Evolutionary conservation across 2,113 vertebrate genomes (phyloP).

Genomic region (Nannospalax galili): DNA sequence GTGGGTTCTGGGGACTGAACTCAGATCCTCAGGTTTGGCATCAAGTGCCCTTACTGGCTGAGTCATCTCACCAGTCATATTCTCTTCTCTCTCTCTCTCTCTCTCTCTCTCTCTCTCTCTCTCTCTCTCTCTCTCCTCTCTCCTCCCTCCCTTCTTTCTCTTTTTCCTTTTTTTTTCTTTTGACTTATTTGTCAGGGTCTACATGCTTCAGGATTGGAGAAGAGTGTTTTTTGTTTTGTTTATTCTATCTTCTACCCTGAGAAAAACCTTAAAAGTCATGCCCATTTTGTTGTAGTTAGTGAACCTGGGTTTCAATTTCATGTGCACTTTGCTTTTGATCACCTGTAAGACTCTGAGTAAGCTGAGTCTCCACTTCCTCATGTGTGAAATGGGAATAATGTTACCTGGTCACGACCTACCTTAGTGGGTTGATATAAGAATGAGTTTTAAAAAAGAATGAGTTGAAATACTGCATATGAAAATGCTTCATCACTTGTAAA

Average conservation of each 20-base stretch:
- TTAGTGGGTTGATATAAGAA: background rate
- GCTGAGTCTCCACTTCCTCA: background rate
- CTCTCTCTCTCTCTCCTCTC: too few relatives aligned
- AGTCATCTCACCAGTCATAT: background rate
- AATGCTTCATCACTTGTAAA: background rate
- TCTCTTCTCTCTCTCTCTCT: background rate
- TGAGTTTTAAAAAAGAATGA: background rate
- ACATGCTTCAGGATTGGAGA: background rate
- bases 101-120: too few relatives aligned
- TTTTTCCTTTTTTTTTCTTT: background rate
- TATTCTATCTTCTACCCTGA: background rate
- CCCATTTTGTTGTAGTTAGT: background rate
- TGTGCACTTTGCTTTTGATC: background rate
- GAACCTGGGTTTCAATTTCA: background rate
- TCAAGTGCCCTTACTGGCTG: too few relatives aligned
- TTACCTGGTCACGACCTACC: background rate
- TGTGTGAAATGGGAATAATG: conserved; percentile 47
- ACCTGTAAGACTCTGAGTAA: background rate
- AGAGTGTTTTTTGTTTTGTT: background rate
- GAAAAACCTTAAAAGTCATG: background rate
- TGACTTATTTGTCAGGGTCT: background rate
- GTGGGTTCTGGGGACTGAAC: background rate
- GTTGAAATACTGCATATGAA: background rate
- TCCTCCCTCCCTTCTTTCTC: background rate
- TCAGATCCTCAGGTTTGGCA: background rate